A percentile compares a stretch with the other conserved stretches of the same genome.
Evolutionary conservation across 2,113 vertebrate species (phyloP).

Genomic region (Cairina moschata): DNA sequence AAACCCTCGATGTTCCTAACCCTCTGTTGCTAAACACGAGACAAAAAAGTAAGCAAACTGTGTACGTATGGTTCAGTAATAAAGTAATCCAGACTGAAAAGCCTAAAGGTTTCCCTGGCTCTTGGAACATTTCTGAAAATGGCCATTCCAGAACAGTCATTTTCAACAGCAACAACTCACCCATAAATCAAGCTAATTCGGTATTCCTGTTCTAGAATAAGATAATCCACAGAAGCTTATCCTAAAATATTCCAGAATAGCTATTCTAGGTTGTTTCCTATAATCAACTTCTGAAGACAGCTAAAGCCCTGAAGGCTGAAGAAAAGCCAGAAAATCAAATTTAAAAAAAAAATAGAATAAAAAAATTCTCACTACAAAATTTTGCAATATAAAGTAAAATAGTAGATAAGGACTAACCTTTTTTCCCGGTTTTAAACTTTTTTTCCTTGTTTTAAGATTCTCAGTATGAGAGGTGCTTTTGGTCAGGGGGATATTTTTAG

Average conservation of each 20-base stretch:
- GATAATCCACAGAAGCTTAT: background rate
- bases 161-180: background rate
- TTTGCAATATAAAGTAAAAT: constrained; percentile 52
- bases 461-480: constrained; percentile 73
- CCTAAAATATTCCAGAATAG: constrained; percentile 6
- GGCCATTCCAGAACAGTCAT: background rate
- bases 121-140: background rate
- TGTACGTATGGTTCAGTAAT: constrained; percentile 9
- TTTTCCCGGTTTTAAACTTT: constrained; percentile 87
- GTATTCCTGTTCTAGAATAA: constrained; percentile 19
- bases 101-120: background rate
- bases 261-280: background rate
- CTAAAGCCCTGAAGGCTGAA: constrained; percentile 55
- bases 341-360: background rate
- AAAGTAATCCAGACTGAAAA: constrained; percentile 6
- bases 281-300: background rate
- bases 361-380: constrained; percentile 17
- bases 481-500: constrained; percentile 71
- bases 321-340: constrained; percentile 30
- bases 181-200: background rate
- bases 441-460: constrained; percentile 83
- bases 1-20: background rate
- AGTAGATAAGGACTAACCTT: constrained; percentile 83
- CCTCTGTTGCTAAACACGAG: background rate
- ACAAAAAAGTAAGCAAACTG: background rate